Evolutionary conservation across 2,888 invertebrate genomes (phyloP).

Genomic region (Brachynemurus nebulosus): DNA sequence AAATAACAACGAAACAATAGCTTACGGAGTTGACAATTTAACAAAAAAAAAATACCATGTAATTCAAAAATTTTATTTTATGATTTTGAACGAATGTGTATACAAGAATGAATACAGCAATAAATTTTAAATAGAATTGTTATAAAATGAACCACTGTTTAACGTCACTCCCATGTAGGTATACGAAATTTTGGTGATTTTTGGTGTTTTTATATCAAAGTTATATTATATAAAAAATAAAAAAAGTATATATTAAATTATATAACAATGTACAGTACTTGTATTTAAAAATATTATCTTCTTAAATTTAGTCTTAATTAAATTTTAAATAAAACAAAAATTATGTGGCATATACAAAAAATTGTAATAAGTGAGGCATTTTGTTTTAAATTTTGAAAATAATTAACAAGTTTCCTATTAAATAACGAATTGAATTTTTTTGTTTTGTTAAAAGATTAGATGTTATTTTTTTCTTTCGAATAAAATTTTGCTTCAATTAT

Average conservation of each 20-base stretch:
- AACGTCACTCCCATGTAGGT: constrained; percentile 6
- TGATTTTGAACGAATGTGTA: background rate
- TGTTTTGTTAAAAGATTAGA: no score
- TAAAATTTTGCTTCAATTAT: no score
- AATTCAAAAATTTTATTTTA: no score
- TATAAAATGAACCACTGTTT: background rate
- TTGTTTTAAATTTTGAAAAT: constrained; percentile 6
- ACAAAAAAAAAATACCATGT: no score
- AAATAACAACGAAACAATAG: background rate
- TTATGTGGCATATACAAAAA: background rate
- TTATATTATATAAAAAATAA: constrained; percentile 1
- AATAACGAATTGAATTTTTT: no score
- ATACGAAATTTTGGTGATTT: constrained; percentile 8
- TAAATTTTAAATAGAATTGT: no score
- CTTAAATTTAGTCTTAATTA: background rate
- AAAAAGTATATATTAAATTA: background rate
- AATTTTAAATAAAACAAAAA: background rate
- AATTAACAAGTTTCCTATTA: no score
- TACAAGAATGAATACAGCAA: background rate
- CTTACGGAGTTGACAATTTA: no score
- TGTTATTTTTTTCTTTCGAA: no score
- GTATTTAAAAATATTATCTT: constrained; percentile 3
- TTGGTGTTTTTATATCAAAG: constrained; percentile 7
- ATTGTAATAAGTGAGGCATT: constrained; percentile 1
- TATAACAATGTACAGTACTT: constrained; percentile 3